Evolutionary conservation across 2,113 vertebrate species (phyloP), one percentile per base, ranked within the genome.

Genomic region (Petromus typicus): DNA sequence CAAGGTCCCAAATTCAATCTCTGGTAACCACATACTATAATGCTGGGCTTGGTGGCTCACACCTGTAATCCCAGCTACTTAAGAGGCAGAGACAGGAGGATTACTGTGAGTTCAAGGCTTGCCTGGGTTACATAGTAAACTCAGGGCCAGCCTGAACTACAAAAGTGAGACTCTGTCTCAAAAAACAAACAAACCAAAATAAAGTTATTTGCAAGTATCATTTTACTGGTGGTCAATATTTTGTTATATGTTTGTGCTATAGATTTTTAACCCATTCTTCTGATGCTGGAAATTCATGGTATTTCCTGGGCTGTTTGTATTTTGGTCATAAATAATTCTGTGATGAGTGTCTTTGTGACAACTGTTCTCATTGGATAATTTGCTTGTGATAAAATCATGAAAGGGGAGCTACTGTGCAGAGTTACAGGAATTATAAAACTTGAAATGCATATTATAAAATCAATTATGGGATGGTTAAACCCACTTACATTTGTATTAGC

Each of bases 381-480:
- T 48, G 25, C 37, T 94, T 73, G 30, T 54, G 22, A 82, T 25
- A 45, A 27, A 78, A 23, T 81, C 75, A 59, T 51, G 14, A 71
- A 61, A 82, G 37, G 69, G 1, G 48, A 71, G 30, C 37, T 71
- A 64, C 17, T 81, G 5, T 30, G 7, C 25, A 71, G 37, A 93
- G 81, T 79, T 87, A 20, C 27, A 23, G 34, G 48, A 73, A 34
- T 54, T 92, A 71, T 18, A 86, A 54, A 48, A 79, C 79, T 89
- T 83, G 23, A 5, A 43, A 45, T 73, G 10, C 37, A 75, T 45
- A 63, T 79, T 87, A 23, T 67, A 90, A 92, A 79, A 67, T 87
- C 78, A 83, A 88, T 92, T 95, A 40, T 80, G 80, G 80, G 48
- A 89, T 71, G 27, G 7, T 79, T 67, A 90, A 91, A 34, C 13